Base-by-base conservation (phyloP, 2,888 invertebrate genomes). In the Cybosia mesomella region DNA sequence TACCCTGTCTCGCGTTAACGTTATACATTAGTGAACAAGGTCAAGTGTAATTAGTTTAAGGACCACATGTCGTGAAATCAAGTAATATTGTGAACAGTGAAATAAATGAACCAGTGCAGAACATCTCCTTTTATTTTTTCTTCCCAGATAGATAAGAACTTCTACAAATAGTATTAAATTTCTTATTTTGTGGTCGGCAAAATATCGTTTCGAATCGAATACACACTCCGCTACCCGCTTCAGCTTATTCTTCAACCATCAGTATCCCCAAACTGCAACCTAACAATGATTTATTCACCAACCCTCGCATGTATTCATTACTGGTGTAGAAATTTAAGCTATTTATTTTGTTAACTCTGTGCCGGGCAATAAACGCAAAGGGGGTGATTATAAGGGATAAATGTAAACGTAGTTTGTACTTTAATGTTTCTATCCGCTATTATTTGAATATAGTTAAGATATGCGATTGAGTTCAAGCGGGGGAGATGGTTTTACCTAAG, bases 281-380 rank as follows among this genome's bases (percentile, higher is more conserved):
- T 89, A 92, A 90, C 93, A 92, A 91, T 94, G 93, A 94, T 94
- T 94, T 94, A 94, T 92, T 87, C 83, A 85, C 81, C 86, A 89
- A 91, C 92, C 93, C 92, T 92, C 89, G 89, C 88, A 89, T 89
- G 92, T 93, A 94, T 94, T 95, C 94, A 95, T 94, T 94, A 93
- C 90, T 89, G 93, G 94, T 94, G 94, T 93, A 94, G 94, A 95
- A 93, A 94, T 94, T 94, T 94, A 90, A 94, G 92, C 93, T 93
- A 95, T 95, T 94, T 94, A 95, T 95, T 94, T 93, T 93, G 94
- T 95, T 94, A 94, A 91, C 92, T 92, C 88, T 89, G 91, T 89
- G 85, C 88, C 89, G 91, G 90, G 88, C 88, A 89, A 93, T 94
- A 93, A 92, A 94, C 83, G 83, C 87, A 81, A 83, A 85, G 87